A percentile compares a stretch with the other conserved stretches of the same genome.
phyloP scores from a whole-genome alignment of 2,113 vertebrate genomes.

The Ceratotherium simum region DNA sequence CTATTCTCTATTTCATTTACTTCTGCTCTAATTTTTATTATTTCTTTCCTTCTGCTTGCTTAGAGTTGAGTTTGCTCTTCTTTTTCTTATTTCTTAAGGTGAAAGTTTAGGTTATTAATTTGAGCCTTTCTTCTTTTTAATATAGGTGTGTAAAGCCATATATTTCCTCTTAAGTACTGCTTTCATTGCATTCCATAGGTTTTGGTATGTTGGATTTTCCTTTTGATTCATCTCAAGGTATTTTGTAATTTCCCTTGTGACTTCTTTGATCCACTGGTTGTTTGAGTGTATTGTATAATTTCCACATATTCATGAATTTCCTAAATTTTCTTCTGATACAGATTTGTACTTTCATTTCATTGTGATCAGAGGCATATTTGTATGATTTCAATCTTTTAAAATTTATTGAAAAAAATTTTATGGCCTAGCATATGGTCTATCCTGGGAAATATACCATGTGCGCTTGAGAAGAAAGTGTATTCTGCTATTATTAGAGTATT shows the following conservation, averaged over 20 bases:
- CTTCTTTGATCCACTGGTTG: constrained; percentile 3
- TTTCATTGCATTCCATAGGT: background rate
- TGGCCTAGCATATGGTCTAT: background rate
- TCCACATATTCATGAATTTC: constrained; percentile 25
- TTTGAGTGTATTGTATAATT: background rate
- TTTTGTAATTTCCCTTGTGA: constrained; percentile 27
- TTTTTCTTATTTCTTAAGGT: constrained; percentile 31
- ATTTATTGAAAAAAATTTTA: constrained; percentile 34
- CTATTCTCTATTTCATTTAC: background rate
- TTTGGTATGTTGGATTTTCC: constrained; percentile 3
- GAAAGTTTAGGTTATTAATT: background rate
- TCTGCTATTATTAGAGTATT: background rate
- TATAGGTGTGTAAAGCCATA: background rate
- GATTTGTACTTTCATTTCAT: background rate
- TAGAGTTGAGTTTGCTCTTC: no score
- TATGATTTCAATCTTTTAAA: background rate
- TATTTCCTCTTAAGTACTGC: background rate
- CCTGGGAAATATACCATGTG: background rate
- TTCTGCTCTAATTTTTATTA: background rate
- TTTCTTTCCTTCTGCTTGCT: no score
- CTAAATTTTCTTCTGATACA: background rate
- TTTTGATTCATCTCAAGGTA: constrained; percentile 16
- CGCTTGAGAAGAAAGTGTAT: background rate
- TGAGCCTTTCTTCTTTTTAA: constrained; percentile 28
- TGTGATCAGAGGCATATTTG: constrained; percentile 3